Evolutionary conservation across 2,113 vertebrate species (phyloP).

Genomic region (Triplophysa dalaica): DNA sequence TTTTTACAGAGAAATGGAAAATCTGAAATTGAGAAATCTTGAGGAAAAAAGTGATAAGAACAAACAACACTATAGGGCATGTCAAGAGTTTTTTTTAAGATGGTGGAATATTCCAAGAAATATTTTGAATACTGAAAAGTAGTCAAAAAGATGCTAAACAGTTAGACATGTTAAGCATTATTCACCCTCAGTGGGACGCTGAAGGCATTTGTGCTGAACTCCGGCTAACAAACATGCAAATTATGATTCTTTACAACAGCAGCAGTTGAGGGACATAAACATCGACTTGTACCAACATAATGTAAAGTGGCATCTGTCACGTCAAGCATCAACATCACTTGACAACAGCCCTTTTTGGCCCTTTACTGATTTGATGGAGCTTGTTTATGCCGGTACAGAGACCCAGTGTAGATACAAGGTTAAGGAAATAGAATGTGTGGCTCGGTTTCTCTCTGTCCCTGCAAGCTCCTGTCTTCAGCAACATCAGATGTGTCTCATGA

Average conservation of each 20-base stretch:
- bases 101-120: neutral
- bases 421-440: slow-evolving; percentile 12
- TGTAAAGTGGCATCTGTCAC: slow-evolving; percentile 46
- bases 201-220: neutral
- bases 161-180: neutral
- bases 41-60: no score
- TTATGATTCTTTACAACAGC: slow-evolving; percentile 14
- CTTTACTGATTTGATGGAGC: neutral
- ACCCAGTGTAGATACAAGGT: slow-evolving; percentile 15
- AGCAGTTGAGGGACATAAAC: slow-evolving; percentile 39
- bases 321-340: slow-evolving; percentile 19
- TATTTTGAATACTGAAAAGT: slow-evolving; percentile 2
- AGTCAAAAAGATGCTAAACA: neutral
- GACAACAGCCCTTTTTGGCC: neutral
- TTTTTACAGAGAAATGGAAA: no score
- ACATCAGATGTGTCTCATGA: slow-evolving; percentile 11
- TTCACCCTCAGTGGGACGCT: neutral
- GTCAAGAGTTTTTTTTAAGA: neutral
- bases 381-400: slow-evolving; percentile 11
- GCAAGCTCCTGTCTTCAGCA: neutral
- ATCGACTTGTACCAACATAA: slow-evolving; percentile 46
- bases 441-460: neutral
- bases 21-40: no score
- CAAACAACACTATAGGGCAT: no score
- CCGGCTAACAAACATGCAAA: neutral